Evolutionary conservation across 2,797 vertebrate species (phyloP), one percentile per base, ranked within the genome.

Genomic region (Helostoma temminkii): DNA sequence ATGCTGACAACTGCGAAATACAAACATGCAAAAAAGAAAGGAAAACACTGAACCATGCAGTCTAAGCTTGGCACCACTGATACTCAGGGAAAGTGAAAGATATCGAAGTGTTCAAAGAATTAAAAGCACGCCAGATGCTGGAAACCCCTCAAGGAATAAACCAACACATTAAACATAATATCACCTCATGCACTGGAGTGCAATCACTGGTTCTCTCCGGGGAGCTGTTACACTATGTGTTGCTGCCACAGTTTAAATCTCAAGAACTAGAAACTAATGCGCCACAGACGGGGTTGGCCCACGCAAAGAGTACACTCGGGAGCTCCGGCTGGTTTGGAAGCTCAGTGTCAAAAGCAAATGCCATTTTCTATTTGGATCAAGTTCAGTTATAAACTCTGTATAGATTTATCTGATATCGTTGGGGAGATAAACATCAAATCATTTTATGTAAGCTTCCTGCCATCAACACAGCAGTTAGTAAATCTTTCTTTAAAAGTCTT

Each of bases 121-220:
- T 84, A 82, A 83, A 88, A 84, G 81, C 64, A 39, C 34, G 45
- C 76, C 88, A 92, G 85, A 91, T 91, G 91, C 88, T 88, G 74
- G 81, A 79, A 86, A 82, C 62, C 86, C 90, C 91, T 86, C 49
- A 36, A 89, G 91, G 88, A 90, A 86, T 84, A 87, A 88, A 86
- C 62, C 71, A 64, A 92, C 90, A 91, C 88, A 90, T 92, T 92
- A 90, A 89, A 91, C 88, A 90, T 92, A 90, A 93, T 88, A 90
- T 91, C 89, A 92, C 85, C 89, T 91, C 80, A 41, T 77, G 84
- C 82, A 73, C 89, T 83, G 73, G 83, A 85, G 89, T 82, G 86
- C 88, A 89, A 91, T 92, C 89, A 87, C 80, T 79, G 64, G 47
- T 71, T 81, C 81, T 81, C 88, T 83, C 90, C 46, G 8, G 88